Evolutionary conservation across 2,888 invertebrate species (phyloP).

Genomic region (Drosophila infuscata): DNA sequence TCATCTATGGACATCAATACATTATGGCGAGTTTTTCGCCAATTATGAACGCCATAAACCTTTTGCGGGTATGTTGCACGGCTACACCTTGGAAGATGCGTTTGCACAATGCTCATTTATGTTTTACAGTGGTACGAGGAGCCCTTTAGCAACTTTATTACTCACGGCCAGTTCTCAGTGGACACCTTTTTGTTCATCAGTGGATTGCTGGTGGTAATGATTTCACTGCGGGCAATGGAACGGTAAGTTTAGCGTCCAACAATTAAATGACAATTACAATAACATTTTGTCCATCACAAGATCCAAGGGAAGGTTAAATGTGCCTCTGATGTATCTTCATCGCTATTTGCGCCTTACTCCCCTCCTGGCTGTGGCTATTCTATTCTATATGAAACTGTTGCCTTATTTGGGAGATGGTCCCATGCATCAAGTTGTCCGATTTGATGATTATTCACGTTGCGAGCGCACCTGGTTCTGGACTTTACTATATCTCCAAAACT

Average conservation of each 20-base stretch:
- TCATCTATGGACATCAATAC: conserved; percentile 69
- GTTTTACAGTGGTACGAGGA: conserved; percentile 66
- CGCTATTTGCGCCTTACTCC: conserved; percentile 86
- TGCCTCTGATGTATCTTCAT: conserved; percentile 83
- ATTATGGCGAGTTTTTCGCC: conserved; percentile 26
- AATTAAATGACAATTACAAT: neutral
- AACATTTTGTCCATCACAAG: conserved; percentile 24
- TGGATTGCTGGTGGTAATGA: conserved; percentile 85
- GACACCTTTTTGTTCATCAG: conserved; percentile 88
- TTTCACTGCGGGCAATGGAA: conserved; percentile 62
- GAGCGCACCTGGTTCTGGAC: conserved; percentile 85
- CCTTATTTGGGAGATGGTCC: conserved; percentile 86
- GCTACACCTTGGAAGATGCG: neutral
- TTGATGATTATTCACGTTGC: conserved; percentile 77
- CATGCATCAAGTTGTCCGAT: conserved; percentile 29
- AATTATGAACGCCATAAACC: conserved; percentile 54
- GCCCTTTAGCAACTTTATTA: conserved; percentile 64
- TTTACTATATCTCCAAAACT: conserved; percentile 86
- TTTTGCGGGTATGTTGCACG: conserved; percentile 36
- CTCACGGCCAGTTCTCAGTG: conserved; percentile 86
- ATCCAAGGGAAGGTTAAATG: conserved; percentile 78
- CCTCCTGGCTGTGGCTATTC: conserved; percentile 85
- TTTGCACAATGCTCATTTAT: neutral
- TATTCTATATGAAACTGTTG: conserved; percentile 85
- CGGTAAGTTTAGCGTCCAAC: conserved; percentile 46